These are phyloP conservation scores for Phymanthus crucifer DNA, from an alignment of 92 coral and sea anemone genomes.

Conservation along the genomic window DNA sequence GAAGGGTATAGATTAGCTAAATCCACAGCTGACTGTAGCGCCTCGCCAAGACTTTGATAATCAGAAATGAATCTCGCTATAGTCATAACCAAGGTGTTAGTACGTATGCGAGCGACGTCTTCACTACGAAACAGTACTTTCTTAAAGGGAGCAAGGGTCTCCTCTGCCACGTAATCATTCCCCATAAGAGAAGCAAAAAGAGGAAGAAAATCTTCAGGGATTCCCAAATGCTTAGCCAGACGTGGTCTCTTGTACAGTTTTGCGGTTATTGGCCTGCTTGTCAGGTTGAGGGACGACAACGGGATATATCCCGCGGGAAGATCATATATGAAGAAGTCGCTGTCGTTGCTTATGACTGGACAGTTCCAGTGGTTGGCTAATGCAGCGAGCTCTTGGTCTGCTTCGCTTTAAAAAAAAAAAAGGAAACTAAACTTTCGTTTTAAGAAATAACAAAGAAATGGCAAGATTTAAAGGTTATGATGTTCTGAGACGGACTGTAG, in stretches of 20 bases:
- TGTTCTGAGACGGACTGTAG: too few species aligned
- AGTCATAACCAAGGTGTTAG: constrained; percentile 28
- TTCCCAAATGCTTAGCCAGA: constrained; percentile 59
- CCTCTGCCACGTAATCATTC: constrained; percentile 68
- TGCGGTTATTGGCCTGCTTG: constrained; percentile 38
- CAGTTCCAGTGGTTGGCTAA: constrained; percentile 49
- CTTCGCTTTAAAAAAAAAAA: constrained; percentile 47
- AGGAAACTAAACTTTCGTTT: too few species aligned
- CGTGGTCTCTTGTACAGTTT: constrained; percentile 45
- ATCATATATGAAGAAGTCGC: constrained; percentile 63
- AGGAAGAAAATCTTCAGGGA: constrained; percentile 56
- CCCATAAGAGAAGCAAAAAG: constrained; percentile 86
- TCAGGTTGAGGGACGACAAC: constrained; percentile 46
- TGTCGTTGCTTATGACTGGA: constrained; percentile 61
- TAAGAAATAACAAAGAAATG: too few species aligned
- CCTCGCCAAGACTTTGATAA: constrained; percentile 46
- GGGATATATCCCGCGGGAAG: constrained; percentile 80
- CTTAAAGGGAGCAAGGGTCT: constrained; percentile 51
- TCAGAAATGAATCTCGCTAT: constrained; percentile 55
- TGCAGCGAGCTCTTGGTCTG: constrained; percentile 60
- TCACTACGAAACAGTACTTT: constrained; percentile 23
- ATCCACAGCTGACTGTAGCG: constrained; percentile 41
- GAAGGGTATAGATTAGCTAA: constrained; percentile 16
- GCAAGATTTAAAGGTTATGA: too few species aligned
- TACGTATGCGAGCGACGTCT: background rate